phyloP scores from a whole-genome alignment of 1,140 invertebrate genomes.

The Zaprionus vittiger region DNA sequence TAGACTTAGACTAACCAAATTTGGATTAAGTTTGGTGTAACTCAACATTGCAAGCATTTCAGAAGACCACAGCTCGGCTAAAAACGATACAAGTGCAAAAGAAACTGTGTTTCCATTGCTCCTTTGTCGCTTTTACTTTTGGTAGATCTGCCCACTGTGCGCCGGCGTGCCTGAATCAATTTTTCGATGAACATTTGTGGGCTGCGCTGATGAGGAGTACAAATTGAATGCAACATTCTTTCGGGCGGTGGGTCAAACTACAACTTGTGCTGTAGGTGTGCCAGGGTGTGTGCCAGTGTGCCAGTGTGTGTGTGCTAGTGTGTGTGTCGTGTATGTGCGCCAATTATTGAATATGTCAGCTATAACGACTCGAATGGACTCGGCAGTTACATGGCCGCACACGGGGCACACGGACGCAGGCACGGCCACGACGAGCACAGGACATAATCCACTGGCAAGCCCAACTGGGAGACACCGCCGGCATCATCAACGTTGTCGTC shows the following conservation, averaged over 20 bases:
- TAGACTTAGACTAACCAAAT: too few species aligned
- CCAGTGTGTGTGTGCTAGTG: neutral
- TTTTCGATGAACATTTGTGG: conserved; percentile 57
- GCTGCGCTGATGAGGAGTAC: conserved; percentile 50
- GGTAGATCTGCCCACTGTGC: neutral
- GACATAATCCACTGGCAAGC: conserved; percentile 52
- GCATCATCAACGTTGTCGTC: conserved; percentile 29
- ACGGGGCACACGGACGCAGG: neutral
- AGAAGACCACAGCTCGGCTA: too few species aligned
- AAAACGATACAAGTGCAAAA: too few species aligned
- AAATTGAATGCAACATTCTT: conserved; percentile 76
- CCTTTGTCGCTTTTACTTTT: too few species aligned
- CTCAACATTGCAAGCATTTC: too few species aligned
- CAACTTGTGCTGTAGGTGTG: conserved; percentile 14
- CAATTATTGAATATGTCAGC: conserved; percentile 75
- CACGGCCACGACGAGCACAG: conserved; percentile 17
- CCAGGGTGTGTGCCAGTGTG: neutral
- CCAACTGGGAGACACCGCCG: conserved; percentile 53
- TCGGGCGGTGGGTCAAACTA: conserved; percentile 67
- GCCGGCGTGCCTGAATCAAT: conserved; percentile 53
- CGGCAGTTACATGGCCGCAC: conserved; percentile 8
- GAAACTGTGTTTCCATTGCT: too few species aligned
- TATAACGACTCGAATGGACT: conserved; percentile 38
- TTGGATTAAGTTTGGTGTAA: too few species aligned
- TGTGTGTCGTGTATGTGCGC: conserved; percentile 4